Base-by-base conservation (phyloP, 2,797 vertebrate genomes). In the Cuniculus paca region DNA sequence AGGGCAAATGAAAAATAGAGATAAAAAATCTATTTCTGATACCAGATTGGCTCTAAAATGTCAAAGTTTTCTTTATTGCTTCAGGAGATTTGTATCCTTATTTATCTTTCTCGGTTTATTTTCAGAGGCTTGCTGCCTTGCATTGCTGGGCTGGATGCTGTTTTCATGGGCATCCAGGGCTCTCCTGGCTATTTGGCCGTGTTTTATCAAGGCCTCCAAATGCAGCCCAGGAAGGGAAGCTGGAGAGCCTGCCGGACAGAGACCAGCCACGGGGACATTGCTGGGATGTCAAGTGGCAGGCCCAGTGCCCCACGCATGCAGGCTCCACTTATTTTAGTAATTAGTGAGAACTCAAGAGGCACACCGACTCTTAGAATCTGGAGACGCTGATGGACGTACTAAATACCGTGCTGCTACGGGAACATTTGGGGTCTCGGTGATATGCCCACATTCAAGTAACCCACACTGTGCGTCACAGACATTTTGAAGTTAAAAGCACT, bases 21-120 rank as follows among this genome's bases (percentile, higher is more conserved):
- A 93, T 88, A 88, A 89, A 96, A 92, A 92, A 95, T 92, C 84
- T 89, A 85, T 90, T 96, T 91, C 91, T 95, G 94, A 97, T 91
- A 90, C 54, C 54, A 63, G 50, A 92, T 95, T 95, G 96, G 87
- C 90, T 95, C 88, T 84, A 93, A 96, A 93, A 94, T 93, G 92
- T 87, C 96, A 91, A 91, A 77, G 94, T 87, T 65, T 82, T 90
- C 91, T 91, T 85, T 91, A 74, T 79, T 84, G 63, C 80, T 77
- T 74, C 36, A 26, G 81, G 85, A 80, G 74, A 52, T 65, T 5
- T 20, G 50, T 28, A 1, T 36, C 81, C 77, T 85, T 74, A 54
- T 88, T 91, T 95, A 74, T 95, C 94, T 85, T 74, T 20, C 90
- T 74, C 1, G 0, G 84, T 63, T 85, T 70, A 31, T 94, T 94